Evolutionary conservation across 2,113 vertebrate species (phyloP).

Genomic region (Nothocercus julius): DNA sequence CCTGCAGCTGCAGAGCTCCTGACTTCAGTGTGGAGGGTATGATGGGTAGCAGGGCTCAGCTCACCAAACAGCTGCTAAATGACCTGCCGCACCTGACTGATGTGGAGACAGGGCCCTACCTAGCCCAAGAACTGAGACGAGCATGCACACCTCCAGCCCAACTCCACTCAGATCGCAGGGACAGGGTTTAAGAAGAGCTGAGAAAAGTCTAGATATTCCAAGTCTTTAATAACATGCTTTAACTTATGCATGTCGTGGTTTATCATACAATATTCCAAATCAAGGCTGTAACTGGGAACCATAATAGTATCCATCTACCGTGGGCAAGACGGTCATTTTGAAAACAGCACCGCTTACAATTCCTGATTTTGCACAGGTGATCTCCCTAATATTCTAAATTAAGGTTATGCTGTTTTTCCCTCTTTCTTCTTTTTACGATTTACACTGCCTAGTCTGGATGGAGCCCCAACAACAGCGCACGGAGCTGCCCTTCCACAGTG

Average conservation of each 20-base stretch:
- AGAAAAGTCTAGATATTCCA: neutral
- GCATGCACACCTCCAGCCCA: rapidly evolving
- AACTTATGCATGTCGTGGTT: rapidly evolving
- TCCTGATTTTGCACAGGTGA: neutral
- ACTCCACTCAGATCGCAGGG: neutral
- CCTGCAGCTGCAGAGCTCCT: rapidly evolving
- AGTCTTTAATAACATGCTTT: neutral
- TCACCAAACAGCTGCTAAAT: neutral
- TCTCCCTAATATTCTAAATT: neutral
- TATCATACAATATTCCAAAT: neutral
- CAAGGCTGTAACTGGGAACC: neutral
- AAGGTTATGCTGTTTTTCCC: neutral
- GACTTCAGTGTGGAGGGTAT: rapidly evolving
- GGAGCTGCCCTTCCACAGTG: neutral
- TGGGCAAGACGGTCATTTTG: neutral
- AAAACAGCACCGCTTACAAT: neutral
- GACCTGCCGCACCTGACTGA: neutral
- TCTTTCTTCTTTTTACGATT: neutral
- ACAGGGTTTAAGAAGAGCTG: neutral
- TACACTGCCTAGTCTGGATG: rapidly evolving
- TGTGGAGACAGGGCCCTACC: neutral
- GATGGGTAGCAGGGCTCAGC: neutral
- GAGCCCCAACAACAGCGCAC: neutral
- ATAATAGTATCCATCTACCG: neutral
- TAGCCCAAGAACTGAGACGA: neutral